Percentiles rank a stretch among this genome's conserved stretches.
Conservation (phyloP, 2,113 vertebrate species). For the Brachionichthys hirsutus region DNA sequence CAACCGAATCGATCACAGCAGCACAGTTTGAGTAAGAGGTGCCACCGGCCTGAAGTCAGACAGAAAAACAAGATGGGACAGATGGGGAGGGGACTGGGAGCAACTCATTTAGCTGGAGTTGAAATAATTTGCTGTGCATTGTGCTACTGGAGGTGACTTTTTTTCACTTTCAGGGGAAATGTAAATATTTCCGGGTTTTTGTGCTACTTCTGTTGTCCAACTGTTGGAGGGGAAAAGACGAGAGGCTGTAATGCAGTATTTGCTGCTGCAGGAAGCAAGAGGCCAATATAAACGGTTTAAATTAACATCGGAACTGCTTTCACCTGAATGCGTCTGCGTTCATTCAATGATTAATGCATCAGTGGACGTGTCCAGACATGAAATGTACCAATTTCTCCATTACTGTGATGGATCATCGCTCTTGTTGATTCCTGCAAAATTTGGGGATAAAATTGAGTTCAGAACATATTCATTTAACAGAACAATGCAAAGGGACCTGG, state of each 20-base stretch:
- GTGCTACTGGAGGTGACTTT: conserved; percentile 12
- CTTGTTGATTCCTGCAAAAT: no score
- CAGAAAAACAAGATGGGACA: conserved; percentile 30
- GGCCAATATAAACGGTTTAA: no score
- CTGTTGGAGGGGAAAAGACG: neutral
- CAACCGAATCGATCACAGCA: conserved; percentile 5
- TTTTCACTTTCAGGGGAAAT: conserved; percentile 3
- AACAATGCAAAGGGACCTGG: conserved; percentile 31
- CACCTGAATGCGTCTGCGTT: no score
- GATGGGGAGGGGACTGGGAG: conserved; percentile 18
- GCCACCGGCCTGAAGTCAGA: neutral
- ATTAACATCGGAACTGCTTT: no score
- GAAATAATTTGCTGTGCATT: conserved; percentile 7
- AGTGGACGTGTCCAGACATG: no score
- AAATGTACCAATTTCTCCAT: no score
- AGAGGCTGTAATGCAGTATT: no score
- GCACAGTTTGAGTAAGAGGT: conserved; percentile 25
- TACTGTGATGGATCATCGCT: no score
- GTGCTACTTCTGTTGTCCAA: neutral
- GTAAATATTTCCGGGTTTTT: neutral
- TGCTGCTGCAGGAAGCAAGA: no score
- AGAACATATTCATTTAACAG: neutral
- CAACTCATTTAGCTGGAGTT: conserved; percentile 10
- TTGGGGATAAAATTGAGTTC: no score
- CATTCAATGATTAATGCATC: no score